A percentile compares a stretch with the other conserved stretches of the same genome.
These are phyloP conservation scores for Ptilonorhynchus violaceus DNA, from an alignment of 2,113 vertebrate genomes.

Conservation along the genomic window DNA sequence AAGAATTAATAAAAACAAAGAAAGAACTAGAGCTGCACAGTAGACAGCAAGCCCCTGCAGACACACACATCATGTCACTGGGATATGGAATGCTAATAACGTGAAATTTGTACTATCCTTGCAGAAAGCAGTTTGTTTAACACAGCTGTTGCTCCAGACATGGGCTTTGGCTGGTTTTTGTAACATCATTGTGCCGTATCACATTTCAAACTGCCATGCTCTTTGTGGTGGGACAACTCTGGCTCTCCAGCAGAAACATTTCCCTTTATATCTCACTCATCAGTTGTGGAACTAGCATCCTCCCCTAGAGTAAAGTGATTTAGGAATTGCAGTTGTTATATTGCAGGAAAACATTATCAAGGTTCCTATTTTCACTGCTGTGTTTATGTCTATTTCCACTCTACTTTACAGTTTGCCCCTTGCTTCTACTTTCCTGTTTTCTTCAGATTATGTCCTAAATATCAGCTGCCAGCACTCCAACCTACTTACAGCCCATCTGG, in stretches of 20 bases:
- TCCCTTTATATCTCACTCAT: neutral
- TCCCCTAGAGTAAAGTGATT: neutral
- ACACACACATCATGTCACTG: neutral
- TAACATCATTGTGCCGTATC: neutral
- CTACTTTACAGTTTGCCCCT: neutral
- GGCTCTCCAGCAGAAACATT: neutral
- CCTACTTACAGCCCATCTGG: neutral
- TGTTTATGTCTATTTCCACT: neutral
- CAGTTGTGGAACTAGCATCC: neutral
- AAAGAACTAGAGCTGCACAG: neutral
- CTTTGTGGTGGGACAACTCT: neutral
- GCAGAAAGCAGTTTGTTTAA: neutral
- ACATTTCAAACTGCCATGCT: neutral
- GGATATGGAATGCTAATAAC: neutral
- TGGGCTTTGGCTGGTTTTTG: neutral
- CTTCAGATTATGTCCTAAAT: neutral
- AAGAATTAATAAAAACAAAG: neutral
- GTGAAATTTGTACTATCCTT: neutral
- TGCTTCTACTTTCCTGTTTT: neutral
- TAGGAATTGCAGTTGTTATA: neutral
- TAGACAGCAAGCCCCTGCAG: neutral
- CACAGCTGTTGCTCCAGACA: neutral
- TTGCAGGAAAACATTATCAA: neutral
- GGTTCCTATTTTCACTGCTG: neutral
- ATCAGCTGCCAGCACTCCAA: neutral